Percentiles rank a stretch among this genome's conserved stretches.
These are phyloP conservation scores for Strigops habroptila DNA, from an alignment of 2,113 vertebrate species.

Conservation along the genomic window DNA sequence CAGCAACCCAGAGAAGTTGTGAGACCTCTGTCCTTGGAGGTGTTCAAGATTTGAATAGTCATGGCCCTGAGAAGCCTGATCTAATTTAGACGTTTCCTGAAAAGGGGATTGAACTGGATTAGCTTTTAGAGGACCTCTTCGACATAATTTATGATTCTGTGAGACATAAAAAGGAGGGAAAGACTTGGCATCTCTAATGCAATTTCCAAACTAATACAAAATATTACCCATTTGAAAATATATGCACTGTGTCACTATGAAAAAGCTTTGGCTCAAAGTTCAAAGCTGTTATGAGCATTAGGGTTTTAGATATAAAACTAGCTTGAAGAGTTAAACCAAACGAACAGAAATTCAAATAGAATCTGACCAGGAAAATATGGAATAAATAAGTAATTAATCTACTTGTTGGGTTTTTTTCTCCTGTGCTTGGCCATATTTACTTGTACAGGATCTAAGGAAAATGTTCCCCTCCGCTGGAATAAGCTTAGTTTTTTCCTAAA, in stretches of 20 bases:
- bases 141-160: background rate
- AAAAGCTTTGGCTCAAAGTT: background rate
- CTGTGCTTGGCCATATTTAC: background rate
- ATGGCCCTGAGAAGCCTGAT: background rate
- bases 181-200: background rate
- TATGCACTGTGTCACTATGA: background rate
- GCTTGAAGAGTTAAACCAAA: background rate
- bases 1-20: background rate
- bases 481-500: background rate
- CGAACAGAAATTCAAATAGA: background rate
- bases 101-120: background rate
- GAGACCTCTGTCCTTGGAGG: background rate
- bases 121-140: background rate
- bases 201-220: conserved; percentile 12
- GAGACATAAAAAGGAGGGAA: background rate
- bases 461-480: background rate
- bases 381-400: background rate
- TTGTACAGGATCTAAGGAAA: background rate
- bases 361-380: background rate
- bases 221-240: background rate
- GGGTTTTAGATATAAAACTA: background rate
- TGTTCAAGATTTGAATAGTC: background rate
- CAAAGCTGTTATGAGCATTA: background rate
- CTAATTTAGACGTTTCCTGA: background rate
- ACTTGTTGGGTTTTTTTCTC: background rate